Base-by-base conservation (phyloP, 1,140 invertebrate species). In the Drosophila cardini region DNA sequence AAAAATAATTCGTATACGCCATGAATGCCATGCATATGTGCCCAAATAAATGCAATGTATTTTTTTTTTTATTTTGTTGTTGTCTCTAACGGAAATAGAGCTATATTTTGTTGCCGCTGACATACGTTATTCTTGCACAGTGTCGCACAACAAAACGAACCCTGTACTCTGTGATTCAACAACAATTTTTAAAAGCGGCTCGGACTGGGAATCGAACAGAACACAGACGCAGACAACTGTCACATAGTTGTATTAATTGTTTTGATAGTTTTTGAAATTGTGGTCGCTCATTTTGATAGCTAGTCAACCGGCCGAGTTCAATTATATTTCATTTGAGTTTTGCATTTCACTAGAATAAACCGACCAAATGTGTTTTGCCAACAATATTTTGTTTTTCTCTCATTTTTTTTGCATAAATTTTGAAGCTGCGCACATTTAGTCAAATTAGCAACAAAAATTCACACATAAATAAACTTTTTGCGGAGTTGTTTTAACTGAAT, bases 1-100 rank as follows among this genome's bases (percentile, higher is more conserved):
- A 13, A 30, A 30, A 81, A 82, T 70, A 77, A 78, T 58, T 81
- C 74, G 79, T 78, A 82, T 82, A 63, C 79, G 79, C 61, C 74
- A 34, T 40, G 52, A 2, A 21, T 43, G 48, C 32, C 34, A 4
- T 57, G 70, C 42, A 79, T 70, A 48, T 74, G 64, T 45, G 64
- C 16, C 36, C 16, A 53, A 60, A 53, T 72, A 52, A 69, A 55
- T 70, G 52, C 52, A 69, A 48, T 55, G 45, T 58, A 38, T 34
- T 61, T 68, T 40, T 69, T 57, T 68, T 45, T 65, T 34, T 61
- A 61, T 40, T 69, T 57, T 68, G 38, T 65, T 43, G n/a, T 2
- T 32, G 15, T 30, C 18, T 16, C 21, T 26, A 26, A 52, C 62
- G 69, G 45, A 60, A 72, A 67, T 58, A 15, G 36, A 57, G 46